A percentile compares a stretch with the other conserved stretches of the same genome.
phyloP scores from a whole-genome alignment of 2,888 invertebrate species.

The Camptogramma bilineatum region DNA sequence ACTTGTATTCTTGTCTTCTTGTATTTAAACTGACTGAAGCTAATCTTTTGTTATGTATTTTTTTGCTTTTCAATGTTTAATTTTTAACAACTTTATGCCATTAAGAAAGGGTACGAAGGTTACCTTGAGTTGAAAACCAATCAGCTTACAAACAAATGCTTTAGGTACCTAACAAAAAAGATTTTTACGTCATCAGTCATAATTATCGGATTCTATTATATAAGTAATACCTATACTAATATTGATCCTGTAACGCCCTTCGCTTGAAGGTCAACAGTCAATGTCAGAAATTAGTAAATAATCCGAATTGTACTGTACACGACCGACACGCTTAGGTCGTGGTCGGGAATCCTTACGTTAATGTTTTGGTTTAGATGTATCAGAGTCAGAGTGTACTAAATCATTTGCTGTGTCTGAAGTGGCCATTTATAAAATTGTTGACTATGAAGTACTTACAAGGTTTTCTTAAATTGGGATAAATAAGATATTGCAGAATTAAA shows the following conservation, averaged over 20 bases:
- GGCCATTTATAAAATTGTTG: background rate
- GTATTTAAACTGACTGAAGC: too few relatives aligned
- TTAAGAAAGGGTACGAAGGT: constrained; percentile 8
- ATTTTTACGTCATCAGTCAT: constrained; percentile 15
- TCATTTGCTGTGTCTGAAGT: background rate
- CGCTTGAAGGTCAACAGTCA: constrained; percentile 30
- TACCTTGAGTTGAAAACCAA: constrained; percentile 15
- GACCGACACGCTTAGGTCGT: background rate
- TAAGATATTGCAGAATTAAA: too few relatives aligned
- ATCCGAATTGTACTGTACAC: constrained; percentile 16
- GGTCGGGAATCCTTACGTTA: constrained; percentile 27
- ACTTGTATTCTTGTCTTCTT: too few relatives aligned
- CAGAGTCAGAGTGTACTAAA: background rate
- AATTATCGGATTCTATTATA: constrained; percentile 21
- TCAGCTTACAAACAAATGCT: background rate
- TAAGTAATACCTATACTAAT: constrained; percentile 29
- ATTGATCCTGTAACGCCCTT: constrained; percentile 34
- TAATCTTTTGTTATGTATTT: background rate
- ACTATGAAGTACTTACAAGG: background rate
- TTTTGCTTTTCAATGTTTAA: background rate
- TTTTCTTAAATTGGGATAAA: too few relatives aligned
- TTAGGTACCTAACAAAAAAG: constrained; percentile 21
- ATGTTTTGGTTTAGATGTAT: constrained; percentile 12
- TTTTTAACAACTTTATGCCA: constrained; percentile 8
- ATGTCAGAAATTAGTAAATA: constrained; percentile 42